A percentile compares a stretch with the other conserved stretches of the same genome.
Evolutionary conservation across 2,113 vertebrate species (phyloP).

Genomic region (Saccopteryx leptura): DNA sequence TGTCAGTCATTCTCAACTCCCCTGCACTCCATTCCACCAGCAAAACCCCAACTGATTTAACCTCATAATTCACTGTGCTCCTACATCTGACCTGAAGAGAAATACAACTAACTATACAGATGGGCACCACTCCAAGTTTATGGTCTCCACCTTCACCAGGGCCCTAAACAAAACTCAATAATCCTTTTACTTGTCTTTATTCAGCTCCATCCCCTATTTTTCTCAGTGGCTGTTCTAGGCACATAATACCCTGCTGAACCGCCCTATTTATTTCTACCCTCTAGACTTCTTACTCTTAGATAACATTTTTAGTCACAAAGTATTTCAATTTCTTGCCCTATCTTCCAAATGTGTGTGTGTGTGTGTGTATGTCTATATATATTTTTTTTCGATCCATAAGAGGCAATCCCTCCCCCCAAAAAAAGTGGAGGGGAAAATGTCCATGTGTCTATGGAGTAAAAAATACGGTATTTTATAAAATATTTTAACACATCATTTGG

Average conservation of each 20-base stretch:
- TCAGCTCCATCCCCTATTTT: neutral
- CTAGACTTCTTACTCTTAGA: neutral
- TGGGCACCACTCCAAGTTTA: neutral
- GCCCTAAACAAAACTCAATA: neutral
- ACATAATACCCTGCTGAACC: neutral
- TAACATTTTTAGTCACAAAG: neutral
- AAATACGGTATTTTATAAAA: no score
- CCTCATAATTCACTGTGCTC: neutral
- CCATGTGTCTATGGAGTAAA: no score
- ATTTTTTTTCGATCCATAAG: no score
- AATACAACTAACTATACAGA: neutral
- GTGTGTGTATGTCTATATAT: neutral
- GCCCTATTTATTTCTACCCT: neutral
- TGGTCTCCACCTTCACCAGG: neutral
- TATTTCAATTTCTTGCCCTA: slow-evolving; percentile 26
- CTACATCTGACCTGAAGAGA: slow-evolving; percentile 8
- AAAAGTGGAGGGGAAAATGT: no score
- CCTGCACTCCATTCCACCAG: neutral
- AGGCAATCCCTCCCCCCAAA: no score
- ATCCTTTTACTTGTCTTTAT: slow-evolving; percentile 15
- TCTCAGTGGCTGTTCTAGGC: neutral
- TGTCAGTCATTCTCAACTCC: neutral
- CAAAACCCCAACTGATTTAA: neutral
- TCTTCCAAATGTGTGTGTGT: neutral
- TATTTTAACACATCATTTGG: no score